These are phyloP conservation scores for Embidobia sp. DNA, from an alignment of 2,888 invertebrate species.

Conservation along the genomic window DNA sequence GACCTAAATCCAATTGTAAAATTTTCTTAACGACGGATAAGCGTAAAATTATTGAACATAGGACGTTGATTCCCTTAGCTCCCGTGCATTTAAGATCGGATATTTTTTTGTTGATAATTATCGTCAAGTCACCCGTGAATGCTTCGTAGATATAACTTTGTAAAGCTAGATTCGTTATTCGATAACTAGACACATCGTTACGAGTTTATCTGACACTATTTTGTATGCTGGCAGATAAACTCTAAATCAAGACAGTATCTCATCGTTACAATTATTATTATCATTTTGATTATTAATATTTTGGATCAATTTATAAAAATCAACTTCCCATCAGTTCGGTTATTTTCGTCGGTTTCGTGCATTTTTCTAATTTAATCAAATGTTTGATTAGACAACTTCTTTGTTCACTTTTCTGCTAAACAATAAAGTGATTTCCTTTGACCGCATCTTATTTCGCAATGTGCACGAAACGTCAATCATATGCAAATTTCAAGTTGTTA, in stretches of 20 bases:
- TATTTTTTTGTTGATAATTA: constrained; percentile 10
- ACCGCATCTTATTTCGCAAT: constrained; percentile 6
- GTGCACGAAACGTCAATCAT: constrained; percentile 45
- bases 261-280: no score
- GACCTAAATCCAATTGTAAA: constrained; percentile 24
- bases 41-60: constrained; percentile 36
- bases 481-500: constrained; percentile 6
- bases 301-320: not conserved
- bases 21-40: constrained; percentile 18
- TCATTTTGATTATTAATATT: not conserved
- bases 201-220: not conserved
- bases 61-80: constrained; percentile 4
- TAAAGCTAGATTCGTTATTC: not conserved
- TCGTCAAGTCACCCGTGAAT: not conserved
- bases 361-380: no score
- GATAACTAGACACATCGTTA: not conserved
- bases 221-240: not conserved
- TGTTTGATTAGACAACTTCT: not conserved
- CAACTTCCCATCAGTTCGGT: no score
- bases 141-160: constrained; percentile 4
- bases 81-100: constrained; percentile 16
- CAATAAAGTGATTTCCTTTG: constrained; percentile 31
- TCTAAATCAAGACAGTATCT: not conserved
- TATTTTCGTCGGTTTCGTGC: no score
- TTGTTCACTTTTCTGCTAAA: not conserved